Evolutionary conservation across 2,888 invertebrate genomes (phyloP), one percentile per base, ranked within the genome.

Genomic region (Corbicula japonica): DNA sequence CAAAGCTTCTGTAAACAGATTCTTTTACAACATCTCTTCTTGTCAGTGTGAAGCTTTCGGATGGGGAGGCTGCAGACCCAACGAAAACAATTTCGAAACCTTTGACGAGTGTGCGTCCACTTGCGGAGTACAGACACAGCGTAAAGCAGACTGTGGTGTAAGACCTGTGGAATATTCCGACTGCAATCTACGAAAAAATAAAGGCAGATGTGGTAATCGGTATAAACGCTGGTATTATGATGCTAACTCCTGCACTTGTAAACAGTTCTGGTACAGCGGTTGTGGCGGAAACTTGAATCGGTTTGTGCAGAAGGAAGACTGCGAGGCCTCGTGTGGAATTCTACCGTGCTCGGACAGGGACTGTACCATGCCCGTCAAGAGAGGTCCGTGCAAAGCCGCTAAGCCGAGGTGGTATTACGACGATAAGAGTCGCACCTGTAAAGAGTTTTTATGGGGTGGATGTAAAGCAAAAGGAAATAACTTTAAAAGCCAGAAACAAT

Each of bases 21-120:
- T 48, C 34, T 75, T 58, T 30, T 75, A 69, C 54, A 75, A 75
- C 23, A 52, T 54, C 2, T 15, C 32, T 2, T 44, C 68, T 15
- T 68, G 69, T 44, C 21, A 50, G 21, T 75, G 75, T 62, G 54
- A 75, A 30, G 6, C n/a, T 3, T 75, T 69, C 35, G 34, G 2
- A 10, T 75, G 52, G 50, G 69, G 75, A 23, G 75, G 75, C 5
- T 75, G 75, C 38, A 21, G 15, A 1, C 44, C 61, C 3, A 75
- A 68, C 41, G 50, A 46, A 21, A 75, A 75, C 38, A 69, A 61
- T 23, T 75, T 68, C 35, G 15, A 26, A 4, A 26, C 34, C 15
- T 30, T 65, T 2, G 26, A 21, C 30, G 56, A 41, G 23, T 73
- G 72, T 30, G 21, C 34, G 23, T 3, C 23, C 26, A 32, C 32